These are phyloP conservation scores for Arctia plantaginis DNA, from an alignment of 2,888 invertebrate genomes.

Conservation along the genomic window DNA sequence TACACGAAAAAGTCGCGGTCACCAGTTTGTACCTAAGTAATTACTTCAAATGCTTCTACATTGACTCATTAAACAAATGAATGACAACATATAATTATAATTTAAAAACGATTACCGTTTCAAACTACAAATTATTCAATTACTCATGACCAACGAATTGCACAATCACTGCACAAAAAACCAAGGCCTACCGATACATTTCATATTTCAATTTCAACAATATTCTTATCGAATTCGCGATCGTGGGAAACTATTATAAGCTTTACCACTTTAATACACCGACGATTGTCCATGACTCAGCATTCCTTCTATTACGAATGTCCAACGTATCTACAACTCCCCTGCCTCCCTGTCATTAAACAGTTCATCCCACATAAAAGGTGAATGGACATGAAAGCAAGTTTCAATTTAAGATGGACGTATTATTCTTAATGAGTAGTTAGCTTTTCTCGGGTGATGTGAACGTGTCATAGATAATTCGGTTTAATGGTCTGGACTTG, in stretches of 20 bases:
- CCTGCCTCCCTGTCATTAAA: conserved; percentile 14
- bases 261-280: conserved; percentile 70
- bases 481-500: conserved; percentile 78
- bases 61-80: conserved; percentile 12
- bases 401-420: conserved; percentile 61
- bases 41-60: not conserved
- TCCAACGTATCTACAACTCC: conserved; percentile 51
- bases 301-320: conserved; percentile 66
- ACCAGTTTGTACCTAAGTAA: not conserved
- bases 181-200: conserved; percentile 26
- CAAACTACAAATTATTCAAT: conserved; percentile 19
- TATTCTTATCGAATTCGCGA: conserved; percentile 78
- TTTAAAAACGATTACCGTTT: conserved; percentile 9
- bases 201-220: conserved; percentile 18
- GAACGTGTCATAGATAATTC: conserved; percentile 85
- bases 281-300: conserved; percentile 73
- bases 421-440: conserved; percentile 76
- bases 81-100: conserved; percentile 19
- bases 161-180: conserved; percentile 35
- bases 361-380: not conserved
- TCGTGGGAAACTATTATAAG: conserved; percentile 77
- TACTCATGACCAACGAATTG: conserved; percentile 23
- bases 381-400: not conserved
- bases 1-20: not conserved
- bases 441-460: conserved; percentile 79